Conservation (phyloP, 1,140 invertebrate genomes). For the Drosophila seguyi region DNA sequence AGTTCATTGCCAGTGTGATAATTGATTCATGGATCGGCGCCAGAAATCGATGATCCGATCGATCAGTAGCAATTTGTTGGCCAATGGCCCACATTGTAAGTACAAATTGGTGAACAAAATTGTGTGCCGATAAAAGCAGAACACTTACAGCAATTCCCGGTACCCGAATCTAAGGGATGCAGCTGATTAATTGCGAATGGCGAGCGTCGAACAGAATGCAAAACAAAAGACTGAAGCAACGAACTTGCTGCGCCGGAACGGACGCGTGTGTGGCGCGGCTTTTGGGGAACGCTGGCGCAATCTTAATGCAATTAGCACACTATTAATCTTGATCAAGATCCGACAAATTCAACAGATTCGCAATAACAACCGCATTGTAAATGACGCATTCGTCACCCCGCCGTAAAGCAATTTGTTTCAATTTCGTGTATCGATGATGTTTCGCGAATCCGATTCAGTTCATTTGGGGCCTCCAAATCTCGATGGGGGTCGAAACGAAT, state of each 20-base stretch:
- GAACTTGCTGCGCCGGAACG: slow-evolving; percentile 53
- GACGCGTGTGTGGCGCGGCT: slow-evolving; percentile 28
- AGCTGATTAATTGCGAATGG: slow-evolving; percentile 55
- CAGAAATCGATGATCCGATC: slow-evolving; percentile 39
- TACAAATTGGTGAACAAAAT: slow-evolving; percentile 47
- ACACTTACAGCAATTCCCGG: slow-evolving; percentile 17
- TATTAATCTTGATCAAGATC: slow-evolving; percentile 71
- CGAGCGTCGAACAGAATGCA: slow-evolving; percentile 13
- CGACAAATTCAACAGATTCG: slow-evolving; percentile 32
- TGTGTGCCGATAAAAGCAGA: slow-evolving; percentile 26
- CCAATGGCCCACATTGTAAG: slow-evolving; percentile 44
- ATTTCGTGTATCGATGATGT: slow-evolving; percentile 39
- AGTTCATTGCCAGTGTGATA: slow-evolving; percentile 47
- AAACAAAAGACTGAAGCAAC: slow-evolving; percentile 80
- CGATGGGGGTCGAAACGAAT: slow-evolving; percentile 6
- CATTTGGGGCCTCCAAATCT: not conserved
- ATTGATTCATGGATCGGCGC: slow-evolving; percentile 43
- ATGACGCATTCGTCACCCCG: slow-evolving; percentile 49
- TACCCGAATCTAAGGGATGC: not conserved
- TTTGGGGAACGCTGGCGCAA: slow-evolving; percentile 33
- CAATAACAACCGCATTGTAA: slow-evolving; percentile 44
- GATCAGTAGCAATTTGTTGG: slow-evolving; percentile 53
- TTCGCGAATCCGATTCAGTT: slow-evolving; percentile 9
- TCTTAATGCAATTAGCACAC: slow-evolving; percentile 72
- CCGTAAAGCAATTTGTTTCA: slow-evolving; percentile 44